Base-by-base conservation (phyloP, 2,888 invertebrate genomes). In the Tetranychus piercei region DNA sequence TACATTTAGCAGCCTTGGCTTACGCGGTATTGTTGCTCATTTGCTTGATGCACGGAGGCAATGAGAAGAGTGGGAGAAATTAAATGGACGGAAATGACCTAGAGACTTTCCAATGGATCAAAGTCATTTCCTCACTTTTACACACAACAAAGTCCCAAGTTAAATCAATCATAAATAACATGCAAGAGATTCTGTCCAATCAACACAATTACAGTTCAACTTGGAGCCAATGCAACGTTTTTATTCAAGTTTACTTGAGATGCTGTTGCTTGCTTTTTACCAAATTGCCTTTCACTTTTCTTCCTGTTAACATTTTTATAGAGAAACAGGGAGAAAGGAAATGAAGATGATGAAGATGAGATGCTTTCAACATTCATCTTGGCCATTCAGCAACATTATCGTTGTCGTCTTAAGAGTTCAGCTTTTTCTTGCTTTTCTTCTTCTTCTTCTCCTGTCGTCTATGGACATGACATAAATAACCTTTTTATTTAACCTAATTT, bases 81-180 rank as follows among this genome's bases (percentile, higher is more conserved):
- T 34, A 34, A 55, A 55, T 55, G 55, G 55, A 55, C 55, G 55
- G 55, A 55, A 55, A 55, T 55, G 55, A 55, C 55, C 55, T 55
- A 55, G 55, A 55, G 55, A 55, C 55, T 55, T 55, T 55, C 6
- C 55, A 55, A 55, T 55, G 55, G 55, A 55, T 55, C 55, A 55
- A 55, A 55, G 55, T 55, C 55, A 55, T 55, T 55, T 55, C 55
- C 55, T 55, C 55, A 55, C 55, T 55, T 55, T 55, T 15, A 45
- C 55, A 15, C 15, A 55, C 55, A 55, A 55, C 55, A 55, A 9
- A 55, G 55, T 55, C 55, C 55, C 55, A 55, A 55, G 55, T 55
- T 55, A 55, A 55, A 55, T 55, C 55, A 55, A 55, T 55, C 55
- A 55, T 55, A 55, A 55, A 55, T 55, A 55, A 55, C 55, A 55